phyloP scores from a whole-genome alignment of 2,797 vertebrate genomes.

The Tadarida brasiliensis region DNA sequence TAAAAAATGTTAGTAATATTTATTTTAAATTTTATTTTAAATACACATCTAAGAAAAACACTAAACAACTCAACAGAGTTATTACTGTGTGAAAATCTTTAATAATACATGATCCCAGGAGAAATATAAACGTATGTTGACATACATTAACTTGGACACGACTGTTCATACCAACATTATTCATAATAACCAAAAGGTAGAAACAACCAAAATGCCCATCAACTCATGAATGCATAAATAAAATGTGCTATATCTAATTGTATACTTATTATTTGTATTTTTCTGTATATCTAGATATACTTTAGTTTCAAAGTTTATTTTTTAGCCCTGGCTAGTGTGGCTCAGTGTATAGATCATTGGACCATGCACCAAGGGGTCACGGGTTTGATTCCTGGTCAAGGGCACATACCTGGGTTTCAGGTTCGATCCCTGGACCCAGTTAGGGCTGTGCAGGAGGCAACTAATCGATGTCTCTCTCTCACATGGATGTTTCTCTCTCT shows the following conservation, averaged over 20 bases:
- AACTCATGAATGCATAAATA: neutral
- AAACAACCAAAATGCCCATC: neutral
- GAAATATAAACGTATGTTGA: neutral
- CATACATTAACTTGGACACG: neutral
- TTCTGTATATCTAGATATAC: neutral
- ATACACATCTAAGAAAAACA: neutral
- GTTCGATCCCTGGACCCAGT: no score
- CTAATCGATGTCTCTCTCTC: no score
- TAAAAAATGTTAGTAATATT: neutral
- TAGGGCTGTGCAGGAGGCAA: no score
- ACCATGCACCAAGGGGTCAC: no score
- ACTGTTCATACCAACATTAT: neutral
- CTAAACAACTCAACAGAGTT: neutral
- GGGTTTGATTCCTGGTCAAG: no score
- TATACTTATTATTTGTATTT: neutral
- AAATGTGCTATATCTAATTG: neutral
- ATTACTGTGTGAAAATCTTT: neutral
- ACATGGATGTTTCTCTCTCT: no score
- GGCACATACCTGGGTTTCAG: no score
- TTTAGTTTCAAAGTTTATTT: slow-evolving; percentile 11
- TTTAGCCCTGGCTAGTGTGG: neutral
- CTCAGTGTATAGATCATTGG: no score
- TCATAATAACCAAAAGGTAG: neutral
- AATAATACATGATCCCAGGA: neutral
- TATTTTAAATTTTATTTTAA: slow-evolving; percentile 6